Evolutionary conservation across 2,888 invertebrate species (phyloP), one percentile per base, ranked within the genome.

Genomic region (Apoda limacodes): DNA sequence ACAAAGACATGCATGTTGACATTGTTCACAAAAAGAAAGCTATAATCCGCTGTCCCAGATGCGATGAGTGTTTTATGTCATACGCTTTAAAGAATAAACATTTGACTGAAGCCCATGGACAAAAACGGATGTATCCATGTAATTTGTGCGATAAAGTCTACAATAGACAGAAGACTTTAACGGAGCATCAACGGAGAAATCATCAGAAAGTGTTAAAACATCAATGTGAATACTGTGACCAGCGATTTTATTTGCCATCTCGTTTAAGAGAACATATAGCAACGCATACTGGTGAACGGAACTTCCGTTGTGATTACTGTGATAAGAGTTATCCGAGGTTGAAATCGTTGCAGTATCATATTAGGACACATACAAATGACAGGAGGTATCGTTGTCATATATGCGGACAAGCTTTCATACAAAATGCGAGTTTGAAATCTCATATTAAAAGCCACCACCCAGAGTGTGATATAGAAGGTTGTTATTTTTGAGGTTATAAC

Each of bases 241-340:
- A 83, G 36, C 58, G 82, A 3, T 84, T 83, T 30, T 82, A 78
- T 22, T 41, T 76, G 0, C 82, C 81, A 1, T 71, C 75, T 0
- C 40, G 72, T 2, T 50, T 82, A 30, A 72, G 72, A 15, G 69
- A 83, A 6, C 84, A 84, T 28, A 82, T 82, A 64, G 75, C 78
- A 0, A 72, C 75, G 0, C 85, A 85, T 32, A 83, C 83, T 0
- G 76, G 82, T 0, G 83, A 83, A 22, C 70, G 82, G 40, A 76
- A 81, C n/a, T 85, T 82, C 40, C 55, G 82, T 2, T 86, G 86
- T 45, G 80, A 82, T 14, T 69, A 82, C 22, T 86, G 86, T 47
- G 83, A 83, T 2, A 86, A 85, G 39, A 80, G 80, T 10, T 86
- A 86, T 46, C 85, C 85, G 0, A 68, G 85, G 29, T 56, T 83